A percentile compares a stretch with the other conserved stretches of the same genome.
Evolutionary conservation across 1,140 invertebrate species (phyloP).

Genomic region (Trissolcus basalis): DNA sequence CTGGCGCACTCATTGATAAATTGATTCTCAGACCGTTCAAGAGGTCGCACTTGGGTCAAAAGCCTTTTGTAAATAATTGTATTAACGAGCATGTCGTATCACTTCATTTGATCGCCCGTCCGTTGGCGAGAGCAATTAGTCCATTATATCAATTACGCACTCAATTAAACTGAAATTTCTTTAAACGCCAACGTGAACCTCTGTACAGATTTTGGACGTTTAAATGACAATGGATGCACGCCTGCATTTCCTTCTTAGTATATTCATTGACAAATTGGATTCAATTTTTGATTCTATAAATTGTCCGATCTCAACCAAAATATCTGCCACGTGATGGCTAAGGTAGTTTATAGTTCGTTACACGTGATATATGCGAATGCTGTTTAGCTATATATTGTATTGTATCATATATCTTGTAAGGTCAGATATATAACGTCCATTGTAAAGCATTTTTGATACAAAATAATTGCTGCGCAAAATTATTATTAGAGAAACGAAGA

Average conservation of each 20-base stretch:
- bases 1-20: slow-evolving; percentile 54
- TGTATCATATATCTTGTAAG: slow-evolving; percentile 1
- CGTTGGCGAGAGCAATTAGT: slow-evolving; percentile 67
- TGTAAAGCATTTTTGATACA: not conserved
- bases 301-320: no score
- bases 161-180: slow-evolving; percentile 61
- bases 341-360: no score
- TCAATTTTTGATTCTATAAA: no score
- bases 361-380: no score
- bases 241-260: slow-evolving; percentile 53
- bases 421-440: not conserved
- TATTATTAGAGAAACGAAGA: not conserved
- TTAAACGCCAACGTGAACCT: slow-evolving; percentile 17
- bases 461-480: slow-evolving; percentile 1
- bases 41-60: slow-evolving; percentile 64
- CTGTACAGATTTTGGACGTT: slow-evolving; percentile 38
- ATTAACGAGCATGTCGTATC: slow-evolving; percentile 64
- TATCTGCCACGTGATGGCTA: no score
- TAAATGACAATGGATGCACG: slow-evolving; percentile 34
- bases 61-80: slow-evolving; percentile 69
- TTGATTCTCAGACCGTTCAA: slow-evolving; percentile 69
- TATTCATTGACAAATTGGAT: no score
- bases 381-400: not conserved
- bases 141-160: slow-evolving; percentile 70
- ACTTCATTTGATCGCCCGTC: slow-evolving; percentile 51